phyloP scores from a whole-genome alignment of 2,113 vertebrate species.

The Tringa solitaria region DNA sequence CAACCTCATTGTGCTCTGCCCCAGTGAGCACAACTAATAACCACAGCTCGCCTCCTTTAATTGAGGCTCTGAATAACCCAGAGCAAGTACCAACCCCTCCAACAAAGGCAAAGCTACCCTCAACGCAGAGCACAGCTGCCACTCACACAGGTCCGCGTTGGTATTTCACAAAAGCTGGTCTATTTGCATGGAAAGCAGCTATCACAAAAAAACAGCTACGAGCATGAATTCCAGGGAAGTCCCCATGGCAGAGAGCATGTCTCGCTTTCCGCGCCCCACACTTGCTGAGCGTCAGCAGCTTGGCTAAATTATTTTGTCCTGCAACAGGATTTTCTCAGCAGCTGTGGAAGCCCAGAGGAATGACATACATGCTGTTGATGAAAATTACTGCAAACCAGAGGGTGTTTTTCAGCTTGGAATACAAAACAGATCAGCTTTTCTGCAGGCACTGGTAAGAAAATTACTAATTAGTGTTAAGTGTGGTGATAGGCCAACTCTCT shows the following conservation, averaged over 20 bases:
- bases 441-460: slow-evolving; percentile 30
- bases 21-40: slow-evolving; percentile 57
- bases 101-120: slow-evolving; percentile 26
- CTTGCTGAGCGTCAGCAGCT: background rate
- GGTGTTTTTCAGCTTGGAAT: background rate
- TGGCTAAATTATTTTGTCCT: background rate
- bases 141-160: background rate
- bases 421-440: slow-evolving; percentile 20
- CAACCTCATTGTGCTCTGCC: slow-evolving; percentile 38
- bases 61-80: slow-evolving; percentile 14
- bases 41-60: background rate
- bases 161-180: slow-evolving; percentile 17
- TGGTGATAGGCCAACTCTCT: background rate
- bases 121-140: background rate
- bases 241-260: background rate
- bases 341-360: background rate
- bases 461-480: slow-evolving; percentile 1
- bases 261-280: fast-evolving
- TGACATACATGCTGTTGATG: background rate
- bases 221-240: background rate
- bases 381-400: background rate
- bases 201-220: background rate
- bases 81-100: background rate
- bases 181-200: background rate
- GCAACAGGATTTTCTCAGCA: background rate